phyloP scores from a whole-genome alignment of 1,140 invertebrate species.

The Wiebesia pumilae region DNA sequence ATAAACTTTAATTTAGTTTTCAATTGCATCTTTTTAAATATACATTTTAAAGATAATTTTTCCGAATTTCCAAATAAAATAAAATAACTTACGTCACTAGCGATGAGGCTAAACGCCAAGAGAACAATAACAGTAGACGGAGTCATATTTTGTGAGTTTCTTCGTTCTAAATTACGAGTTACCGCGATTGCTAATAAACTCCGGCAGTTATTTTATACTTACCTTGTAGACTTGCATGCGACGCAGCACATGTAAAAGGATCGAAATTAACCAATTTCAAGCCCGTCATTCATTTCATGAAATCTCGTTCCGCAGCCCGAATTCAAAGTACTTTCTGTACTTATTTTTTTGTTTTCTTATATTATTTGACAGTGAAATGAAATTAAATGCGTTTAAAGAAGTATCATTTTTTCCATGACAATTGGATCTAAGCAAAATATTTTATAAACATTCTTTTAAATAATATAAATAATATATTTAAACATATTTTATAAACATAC shows the following conservation, averaged over 20 bases:
- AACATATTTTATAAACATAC: background rate
- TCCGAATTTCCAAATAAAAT: background rate
- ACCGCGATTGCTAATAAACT: slow-evolving; percentile 9
- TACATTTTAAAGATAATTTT: no score
- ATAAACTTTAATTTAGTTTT: no score
- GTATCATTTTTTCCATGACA: background rate
- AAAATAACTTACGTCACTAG: slow-evolving; percentile 14
- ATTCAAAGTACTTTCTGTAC: background rate
- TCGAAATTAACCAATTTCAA: slow-evolving; percentile 39
- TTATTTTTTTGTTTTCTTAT: background rate
- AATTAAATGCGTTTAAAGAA: background rate
- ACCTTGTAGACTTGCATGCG: background rate
- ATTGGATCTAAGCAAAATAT: background rate
- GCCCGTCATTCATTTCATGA: slow-evolving; percentile 30
- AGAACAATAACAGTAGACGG: background rate
- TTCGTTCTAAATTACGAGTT: slow-evolving; percentile 13
- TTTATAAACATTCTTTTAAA: background rate
- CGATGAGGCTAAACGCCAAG: background rate
- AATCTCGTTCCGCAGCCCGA: slow-evolving; percentile 28
- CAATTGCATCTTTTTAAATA: no score
- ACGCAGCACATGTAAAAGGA: background rate
- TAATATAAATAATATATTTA: no score
- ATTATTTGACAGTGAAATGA: slow-evolving; percentile 10
- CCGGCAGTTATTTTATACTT: slow-evolving; percentile 26
- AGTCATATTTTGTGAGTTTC: slow-evolving; percentile 11